A percentile compares a stretch with the other conserved stretches of the same genome.
Evolutionary conservation across 2,113 vertebrate genomes (phyloP).

Genomic region (Brachirus orientalis): DNA sequence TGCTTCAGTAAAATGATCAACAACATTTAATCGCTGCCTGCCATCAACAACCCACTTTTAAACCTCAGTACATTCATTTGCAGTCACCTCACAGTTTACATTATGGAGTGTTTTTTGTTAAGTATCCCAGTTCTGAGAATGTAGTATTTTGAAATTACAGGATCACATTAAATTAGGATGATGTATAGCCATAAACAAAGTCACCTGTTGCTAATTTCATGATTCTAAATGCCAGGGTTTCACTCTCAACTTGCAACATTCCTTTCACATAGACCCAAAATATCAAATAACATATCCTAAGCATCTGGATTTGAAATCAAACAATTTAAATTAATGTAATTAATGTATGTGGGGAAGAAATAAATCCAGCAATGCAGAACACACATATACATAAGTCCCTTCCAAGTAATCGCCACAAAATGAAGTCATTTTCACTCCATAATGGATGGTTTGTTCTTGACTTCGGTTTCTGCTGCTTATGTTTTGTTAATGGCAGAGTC

Average conservation of each 20-base stretch:
- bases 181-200: not conserved
- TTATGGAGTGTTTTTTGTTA: not conserved
- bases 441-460: constrained; percentile 61
- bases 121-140: not conserved
- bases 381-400: constrained; percentile 21
- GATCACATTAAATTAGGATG: not conserved
- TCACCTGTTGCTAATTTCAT: not conserved
- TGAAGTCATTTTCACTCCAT: constrained; percentile 60
- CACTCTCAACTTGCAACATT: constrained; percentile 9
- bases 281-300: constrained; percentile 28
- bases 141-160: not conserved
- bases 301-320: constrained; percentile 32
- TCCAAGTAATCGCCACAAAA: constrained; percentile 39
- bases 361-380: constrained; percentile 29
- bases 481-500: constrained; percentile 50
- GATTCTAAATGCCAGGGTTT: not conserved
- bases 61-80: not conserved
- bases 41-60: not conserved
- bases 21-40: not conserved
- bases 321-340: constrained; percentile 25
- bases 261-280: constrained; percentile 7
- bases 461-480: constrained; percentile 54
- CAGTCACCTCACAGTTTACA: not conserved
- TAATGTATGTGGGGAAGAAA: constrained; percentile 13
- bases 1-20: not conserved